Percentiles rank a stretch among this genome's conserved stretches.
Evolutionary conservation across 1,140 invertebrate genomes (phyloP).

Genomic region (Aphaenogaster rudis): DNA sequence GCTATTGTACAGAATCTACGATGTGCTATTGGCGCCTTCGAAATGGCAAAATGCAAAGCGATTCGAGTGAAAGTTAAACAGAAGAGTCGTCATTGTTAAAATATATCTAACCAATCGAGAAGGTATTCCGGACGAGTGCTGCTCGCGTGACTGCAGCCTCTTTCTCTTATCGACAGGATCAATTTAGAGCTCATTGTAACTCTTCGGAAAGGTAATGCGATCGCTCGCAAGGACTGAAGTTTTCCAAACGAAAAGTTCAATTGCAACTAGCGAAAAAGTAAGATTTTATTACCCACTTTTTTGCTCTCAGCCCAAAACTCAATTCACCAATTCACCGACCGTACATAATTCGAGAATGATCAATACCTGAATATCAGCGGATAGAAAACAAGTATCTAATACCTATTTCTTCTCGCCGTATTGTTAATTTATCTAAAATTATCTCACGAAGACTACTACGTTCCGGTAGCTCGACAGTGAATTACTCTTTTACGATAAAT

Average conservation of each 20-base stretch:
- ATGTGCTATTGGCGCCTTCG: not conserved
- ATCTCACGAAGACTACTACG: constrained; percentile 12
- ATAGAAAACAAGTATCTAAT: not conserved
- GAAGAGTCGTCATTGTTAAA: constrained; percentile 37
- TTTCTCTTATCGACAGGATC: constrained; percentile 36
- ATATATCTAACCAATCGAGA: constrained; percentile 52
- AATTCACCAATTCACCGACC: not conserved
- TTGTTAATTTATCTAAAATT: constrained; percentile 30
- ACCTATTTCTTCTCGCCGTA: not conserved
- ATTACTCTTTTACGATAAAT: constrained; percentile 35
- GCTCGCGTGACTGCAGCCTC: constrained; percentile 47
- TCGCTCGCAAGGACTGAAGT: constrained; percentile 10
- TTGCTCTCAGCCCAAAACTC: not conserved
- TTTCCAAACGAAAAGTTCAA: constrained; percentile 6
- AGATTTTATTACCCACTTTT: constrained; percentile 4
- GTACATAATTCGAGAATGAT: not conserved
- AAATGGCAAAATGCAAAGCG: constrained; percentile 15
- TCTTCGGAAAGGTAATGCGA: constrained; percentile 43
- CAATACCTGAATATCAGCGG: not conserved
- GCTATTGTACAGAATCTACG: not conserved
- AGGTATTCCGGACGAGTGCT: constrained; percentile 21
- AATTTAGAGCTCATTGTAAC: constrained; percentile 46
- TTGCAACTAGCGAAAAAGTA: not conserved
- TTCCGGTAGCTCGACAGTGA: not conserved
- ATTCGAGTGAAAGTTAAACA: constrained; percentile 49